Percentiles rank a stretch among this genome's conserved stretches.
phyloP scores from a whole-genome alignment of 1,140 invertebrate genomes.

The Sycobia sp. region DNA sequence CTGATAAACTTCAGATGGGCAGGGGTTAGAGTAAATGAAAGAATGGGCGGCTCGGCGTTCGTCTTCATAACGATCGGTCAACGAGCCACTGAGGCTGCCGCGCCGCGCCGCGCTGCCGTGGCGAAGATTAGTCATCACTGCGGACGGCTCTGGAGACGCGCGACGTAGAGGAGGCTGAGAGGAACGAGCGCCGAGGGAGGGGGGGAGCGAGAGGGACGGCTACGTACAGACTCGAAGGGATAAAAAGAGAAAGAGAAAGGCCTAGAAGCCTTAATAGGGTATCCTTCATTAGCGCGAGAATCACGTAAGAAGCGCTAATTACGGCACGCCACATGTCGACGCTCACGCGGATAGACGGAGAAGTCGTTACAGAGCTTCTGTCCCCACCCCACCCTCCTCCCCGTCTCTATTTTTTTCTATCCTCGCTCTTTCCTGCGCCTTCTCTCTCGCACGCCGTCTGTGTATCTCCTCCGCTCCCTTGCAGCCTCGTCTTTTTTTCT shows the following conservation, averaged over 20 bases:
- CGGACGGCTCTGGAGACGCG: too few relatives aligned
- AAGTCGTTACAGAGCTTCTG: conserved; percentile 20
- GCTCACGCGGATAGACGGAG: conserved; percentile 15
- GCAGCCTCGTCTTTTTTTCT: too few relatives aligned
- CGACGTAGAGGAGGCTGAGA: too few relatives aligned
- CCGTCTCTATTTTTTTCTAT: conserved; percentile 1
- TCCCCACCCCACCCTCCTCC: too few relatives aligned
- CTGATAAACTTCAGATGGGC: conserved; percentile 25
- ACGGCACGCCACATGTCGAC: conserved; percentile 34
- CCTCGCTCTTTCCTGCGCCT: background rate
- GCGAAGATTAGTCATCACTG: conserved; percentile 54
- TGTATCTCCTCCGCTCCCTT: conserved; percentile 24
- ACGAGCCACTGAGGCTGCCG: conserved; percentile 15
- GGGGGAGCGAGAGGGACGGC: too few relatives aligned
- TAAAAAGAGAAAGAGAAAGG: too few relatives aligned
- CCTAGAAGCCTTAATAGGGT: conserved; percentile 37
- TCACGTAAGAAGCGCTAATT: conserved; percentile 51
- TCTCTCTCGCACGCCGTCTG: background rate
- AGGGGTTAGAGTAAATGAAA: background rate
- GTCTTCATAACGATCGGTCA: conserved; percentile 54
- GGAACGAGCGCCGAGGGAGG: conserved; percentile 23
- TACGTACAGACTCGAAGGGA: background rate
- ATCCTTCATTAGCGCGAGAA: conserved; percentile 49
- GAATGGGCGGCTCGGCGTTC: background rate
- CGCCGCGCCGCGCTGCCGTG: too few relatives aligned